phyloP scores from a whole-genome alignment of 1,140 invertebrate species.

The Lasioglossum albipes region DNA sequence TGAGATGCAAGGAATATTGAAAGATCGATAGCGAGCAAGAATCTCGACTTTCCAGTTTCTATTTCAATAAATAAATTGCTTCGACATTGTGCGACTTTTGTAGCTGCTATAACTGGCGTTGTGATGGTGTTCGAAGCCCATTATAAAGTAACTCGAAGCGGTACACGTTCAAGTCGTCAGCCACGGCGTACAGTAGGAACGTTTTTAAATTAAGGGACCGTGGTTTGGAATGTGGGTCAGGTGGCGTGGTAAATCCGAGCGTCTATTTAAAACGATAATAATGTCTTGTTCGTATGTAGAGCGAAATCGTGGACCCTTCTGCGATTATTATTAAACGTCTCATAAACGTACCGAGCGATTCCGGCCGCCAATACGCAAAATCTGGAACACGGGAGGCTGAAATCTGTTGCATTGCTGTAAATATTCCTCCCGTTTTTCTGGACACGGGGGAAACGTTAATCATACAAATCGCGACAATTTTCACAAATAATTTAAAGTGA shows the following conservation, averaged over 20 bases:
- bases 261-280: slow-evolving; percentile 1
- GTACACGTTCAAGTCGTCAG: neutral
- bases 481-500: no score
- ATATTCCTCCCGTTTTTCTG: neutral
- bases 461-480: no score
- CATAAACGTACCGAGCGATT: slow-evolving; percentile 2
- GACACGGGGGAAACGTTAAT: neutral
- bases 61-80: no score
- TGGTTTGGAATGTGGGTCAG: slow-evolving; percentile 1
- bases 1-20: no score
- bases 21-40: no score
- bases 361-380: neutral
- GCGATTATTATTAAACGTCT: slow-evolving; percentile 6
- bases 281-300: slow-evolving; percentile 6
- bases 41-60: no score
- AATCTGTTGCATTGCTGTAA: neutral
- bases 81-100: no score
- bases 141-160: neutral
- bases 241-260: neutral
- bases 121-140: neutral
- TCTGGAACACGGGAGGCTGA: neutral
- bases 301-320: slow-evolving; percentile 1
- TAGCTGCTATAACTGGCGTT: no score
- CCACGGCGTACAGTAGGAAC: neutral
- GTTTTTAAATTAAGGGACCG: slow-evolving; percentile 1